Percentiles rank a stretch among this genome's conserved stretches.
These are phyloP conservation scores for Ammospiza nelsoni DNA, from an alignment of 2,113 vertebrate species.

Conservation along the genomic window DNA sequence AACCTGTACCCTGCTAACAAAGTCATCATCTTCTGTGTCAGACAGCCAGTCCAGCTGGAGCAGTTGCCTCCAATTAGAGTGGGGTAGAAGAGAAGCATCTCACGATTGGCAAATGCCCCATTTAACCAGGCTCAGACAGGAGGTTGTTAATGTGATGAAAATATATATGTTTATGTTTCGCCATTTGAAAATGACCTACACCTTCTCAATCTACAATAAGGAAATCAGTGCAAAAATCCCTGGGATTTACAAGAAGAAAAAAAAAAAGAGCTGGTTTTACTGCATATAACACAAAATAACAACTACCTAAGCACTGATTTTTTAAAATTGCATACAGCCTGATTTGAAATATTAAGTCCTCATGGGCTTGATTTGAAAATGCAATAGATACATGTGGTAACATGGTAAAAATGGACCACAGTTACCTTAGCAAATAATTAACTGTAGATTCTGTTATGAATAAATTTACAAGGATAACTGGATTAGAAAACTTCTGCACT, in stretches of 20 bases:
- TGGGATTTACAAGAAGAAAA: neutral
- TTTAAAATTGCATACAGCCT: neutral
- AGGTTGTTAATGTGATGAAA: conserved; percentile 19
- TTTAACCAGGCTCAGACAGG: neutral
- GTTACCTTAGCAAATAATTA: conserved; percentile 37
- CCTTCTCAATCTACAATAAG: neutral
- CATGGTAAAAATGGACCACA: neutral
- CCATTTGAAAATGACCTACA: neutral
- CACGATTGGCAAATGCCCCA: neutral
- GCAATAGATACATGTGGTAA: neutral
- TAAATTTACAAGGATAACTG: neutral
- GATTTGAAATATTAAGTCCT: neutral
- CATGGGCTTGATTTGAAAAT: neutral
- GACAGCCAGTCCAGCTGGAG: conserved; percentile 37
- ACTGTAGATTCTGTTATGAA: neutral
- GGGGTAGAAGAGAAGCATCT: neutral
- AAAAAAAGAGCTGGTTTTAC: neutral
- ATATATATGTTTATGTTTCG: conserved; percentile 4
- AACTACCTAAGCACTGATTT: neutral
- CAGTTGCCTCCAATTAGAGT: conserved; percentile 25
- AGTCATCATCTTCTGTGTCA: neutral
- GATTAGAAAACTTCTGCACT: conserved; percentile 14
- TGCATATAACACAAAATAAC: neutral
- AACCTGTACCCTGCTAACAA: conserved; percentile 7
- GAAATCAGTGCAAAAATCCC: neutral